A percentile compares a stretch with the other conserved stretches of the same genome.
These are phyloP conservation scores for Squalus acanthias DNA, from an alignment of 2,797 vertebrate species.

Conservation along the genomic window DNA sequence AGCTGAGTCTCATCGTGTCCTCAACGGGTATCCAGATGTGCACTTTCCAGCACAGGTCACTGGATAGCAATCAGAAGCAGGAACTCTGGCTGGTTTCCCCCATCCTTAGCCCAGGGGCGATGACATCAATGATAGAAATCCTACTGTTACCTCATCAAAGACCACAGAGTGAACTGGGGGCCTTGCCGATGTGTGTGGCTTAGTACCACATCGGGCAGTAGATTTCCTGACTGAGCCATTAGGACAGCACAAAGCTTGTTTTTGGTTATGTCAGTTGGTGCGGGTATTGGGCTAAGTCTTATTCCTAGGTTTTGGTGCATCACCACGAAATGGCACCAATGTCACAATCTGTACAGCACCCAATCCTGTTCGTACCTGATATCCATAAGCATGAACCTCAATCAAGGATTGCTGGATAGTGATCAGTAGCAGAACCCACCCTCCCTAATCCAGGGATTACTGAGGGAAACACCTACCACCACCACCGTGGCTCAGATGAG, in stretches of 20 bases:
- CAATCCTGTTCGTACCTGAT: neutral
- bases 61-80: neutral
- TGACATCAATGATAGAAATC: neutral
- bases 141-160: neutral
- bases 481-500: too few relatives aligned
- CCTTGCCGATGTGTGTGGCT: neutral
- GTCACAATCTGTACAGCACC: neutral
- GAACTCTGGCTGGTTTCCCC: neutral
- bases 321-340: neutral
- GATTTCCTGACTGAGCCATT: neutral
- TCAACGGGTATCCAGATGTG: neutral
- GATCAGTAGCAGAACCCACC: neutral
- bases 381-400: neutral
- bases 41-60: neutral
- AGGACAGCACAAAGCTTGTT: neutral
- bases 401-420: neutral
- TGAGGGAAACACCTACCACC: too few relatives aligned
- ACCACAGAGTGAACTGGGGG: neutral
- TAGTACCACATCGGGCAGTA: neutral
- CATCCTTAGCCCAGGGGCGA: neutral
- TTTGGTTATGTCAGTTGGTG: neutral
- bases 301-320: too few relatives aligned
- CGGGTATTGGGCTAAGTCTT: neutral
- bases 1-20: too few relatives aligned
- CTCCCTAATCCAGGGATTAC: neutral